These are phyloP conservation scores for Strigops habroptila DNA, from an alignment of 2,113 vertebrate species.

Conservation along the genomic window DNA sequence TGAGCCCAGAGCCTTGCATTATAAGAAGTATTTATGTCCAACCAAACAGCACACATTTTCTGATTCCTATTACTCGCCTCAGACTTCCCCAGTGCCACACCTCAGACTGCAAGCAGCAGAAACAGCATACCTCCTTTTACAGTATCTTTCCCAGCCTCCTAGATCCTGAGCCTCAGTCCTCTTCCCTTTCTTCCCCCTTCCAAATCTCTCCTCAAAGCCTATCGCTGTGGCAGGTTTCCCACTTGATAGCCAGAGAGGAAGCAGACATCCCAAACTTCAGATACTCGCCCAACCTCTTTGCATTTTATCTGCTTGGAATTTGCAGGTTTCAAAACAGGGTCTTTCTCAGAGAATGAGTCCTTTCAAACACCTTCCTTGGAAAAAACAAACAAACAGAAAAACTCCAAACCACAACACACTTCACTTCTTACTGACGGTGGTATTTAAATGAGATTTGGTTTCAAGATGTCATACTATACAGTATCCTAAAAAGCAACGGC, in stretches of 20 bases:
- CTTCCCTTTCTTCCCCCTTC: background rate
- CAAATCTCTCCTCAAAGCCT: background rate
- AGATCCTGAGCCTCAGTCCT: background rate
- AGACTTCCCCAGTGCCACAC: background rate
- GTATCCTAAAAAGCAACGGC: background rate
- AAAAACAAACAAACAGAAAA: no score
- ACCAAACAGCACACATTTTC: background rate
- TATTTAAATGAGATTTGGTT: background rate
- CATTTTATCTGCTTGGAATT: background rate
- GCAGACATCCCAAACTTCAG: background rate
- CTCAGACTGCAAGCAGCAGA: background rate
- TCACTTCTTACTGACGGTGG: background rate
- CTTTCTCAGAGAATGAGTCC: background rate
- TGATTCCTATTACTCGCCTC: background rate
- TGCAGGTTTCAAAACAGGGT: background rate
- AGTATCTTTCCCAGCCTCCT: background rate
- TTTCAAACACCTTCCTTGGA: background rate
- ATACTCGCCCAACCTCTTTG: accelerated
- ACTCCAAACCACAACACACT: background rate
- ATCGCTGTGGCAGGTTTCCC: background rate
- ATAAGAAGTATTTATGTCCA: background rate
- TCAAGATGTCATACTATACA: background rate
- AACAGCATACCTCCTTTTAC: background rate
- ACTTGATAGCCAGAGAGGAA: background rate
- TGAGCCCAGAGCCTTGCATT: background rate